These are phyloP conservation scores for Vespertilio murinus DNA, from an alignment of 2,797 vertebrate species.

Conservation along the genomic window DNA sequence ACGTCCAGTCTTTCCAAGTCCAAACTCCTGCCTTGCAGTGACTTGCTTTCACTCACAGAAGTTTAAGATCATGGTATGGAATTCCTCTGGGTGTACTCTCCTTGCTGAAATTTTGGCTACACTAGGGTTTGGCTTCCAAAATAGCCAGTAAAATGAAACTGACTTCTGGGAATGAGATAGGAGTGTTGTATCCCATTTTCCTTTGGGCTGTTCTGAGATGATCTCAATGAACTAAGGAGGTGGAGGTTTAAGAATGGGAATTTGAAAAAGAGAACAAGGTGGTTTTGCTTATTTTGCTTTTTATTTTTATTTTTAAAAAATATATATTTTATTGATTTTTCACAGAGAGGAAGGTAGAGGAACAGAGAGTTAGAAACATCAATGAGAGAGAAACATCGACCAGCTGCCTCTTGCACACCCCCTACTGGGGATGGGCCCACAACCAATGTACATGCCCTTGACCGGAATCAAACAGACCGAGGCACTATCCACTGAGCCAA, in stretches of 20 bases:
- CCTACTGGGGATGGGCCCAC: too few relatives aligned
- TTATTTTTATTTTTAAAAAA: background rate
- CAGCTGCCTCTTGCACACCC: too few relatives aligned
- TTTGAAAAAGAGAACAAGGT: slow-evolving; percentile 27
- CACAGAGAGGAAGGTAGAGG: too few relatives aligned
- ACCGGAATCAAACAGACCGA: too few relatives aligned
- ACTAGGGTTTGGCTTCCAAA: slow-evolving; percentile 17
- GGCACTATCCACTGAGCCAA: too few relatives aligned
- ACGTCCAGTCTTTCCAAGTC: slow-evolving; percentile 45
- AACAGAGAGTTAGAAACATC: too few relatives aligned
- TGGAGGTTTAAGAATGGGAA: slow-evolving; percentile 26
- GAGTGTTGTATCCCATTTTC: slow-evolving; percentile 39
- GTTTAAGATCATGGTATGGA: background rate
- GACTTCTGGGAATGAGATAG: slow-evolving; percentile 53
- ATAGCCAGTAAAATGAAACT: slow-evolving; percentile 44
- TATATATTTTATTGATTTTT: too few relatives aligned
- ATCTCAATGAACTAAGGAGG: slow-evolving; percentile 15
- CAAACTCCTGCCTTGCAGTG: slow-evolving; percentile 42
- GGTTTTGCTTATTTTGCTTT: slow-evolving; percentile 56
- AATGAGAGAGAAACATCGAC: too few relatives aligned
- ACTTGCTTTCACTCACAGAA: slow-evolving; percentile 54
- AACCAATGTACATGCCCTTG: too few relatives aligned
- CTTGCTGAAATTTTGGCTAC: slow-evolving; percentile 42
- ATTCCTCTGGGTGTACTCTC: background rate
- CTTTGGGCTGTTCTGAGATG: slow-evolving; percentile 46